Evolutionary conservation across 1,140 invertebrate species (phyloP), one percentile per base, ranked within the genome.

Genomic region (Heliconius melpomene): DNA sequence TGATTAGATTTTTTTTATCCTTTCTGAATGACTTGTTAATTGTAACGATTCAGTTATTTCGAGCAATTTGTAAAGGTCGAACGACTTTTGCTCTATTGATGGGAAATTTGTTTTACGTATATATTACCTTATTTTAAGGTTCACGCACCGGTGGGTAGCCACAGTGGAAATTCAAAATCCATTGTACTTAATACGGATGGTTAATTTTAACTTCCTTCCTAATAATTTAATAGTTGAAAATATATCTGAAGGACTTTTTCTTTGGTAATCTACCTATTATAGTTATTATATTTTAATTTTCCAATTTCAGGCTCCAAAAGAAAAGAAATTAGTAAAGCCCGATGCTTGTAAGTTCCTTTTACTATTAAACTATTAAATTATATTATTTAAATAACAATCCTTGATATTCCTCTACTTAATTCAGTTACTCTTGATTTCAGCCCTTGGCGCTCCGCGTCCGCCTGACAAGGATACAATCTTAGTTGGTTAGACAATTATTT

Each of bases 401-500:
- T 60, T 60, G 9, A 60, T 23, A 23, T 3, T 11, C 6, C 54
- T 60, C 13, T 66, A 66, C 5, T 13, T 29, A n/a, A 60, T 29
- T 66, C 5, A 7, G 60, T 66, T n/a, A 29, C 20, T 74, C 9
- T 46, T 50, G 11, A 29, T 84, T 85, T 52, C 82, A 86, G 85
- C 75, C 7, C 75, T 82, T 52, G 32, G 60, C 1, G 20, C 46
- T 78, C 52, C 73, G 23, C 52, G 75, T 32, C n/a, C 50, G 20
- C 54, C 74, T 29, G 83, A 89, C 7, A 75, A 82, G 60, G 82
- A 88, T 57, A 89, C 85, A 66, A 81, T 89, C 79, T 82, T 88
- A 83, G 86, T 89, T 20, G 88, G 88, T 89, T 79, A 88, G 83
- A 46, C 36, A 26, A 11, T 38, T n/a, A 73, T 36, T 52, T 20